Conservation (phyloP, 2,113 vertebrate genomes). For the Megaceryle maxima region DNA sequence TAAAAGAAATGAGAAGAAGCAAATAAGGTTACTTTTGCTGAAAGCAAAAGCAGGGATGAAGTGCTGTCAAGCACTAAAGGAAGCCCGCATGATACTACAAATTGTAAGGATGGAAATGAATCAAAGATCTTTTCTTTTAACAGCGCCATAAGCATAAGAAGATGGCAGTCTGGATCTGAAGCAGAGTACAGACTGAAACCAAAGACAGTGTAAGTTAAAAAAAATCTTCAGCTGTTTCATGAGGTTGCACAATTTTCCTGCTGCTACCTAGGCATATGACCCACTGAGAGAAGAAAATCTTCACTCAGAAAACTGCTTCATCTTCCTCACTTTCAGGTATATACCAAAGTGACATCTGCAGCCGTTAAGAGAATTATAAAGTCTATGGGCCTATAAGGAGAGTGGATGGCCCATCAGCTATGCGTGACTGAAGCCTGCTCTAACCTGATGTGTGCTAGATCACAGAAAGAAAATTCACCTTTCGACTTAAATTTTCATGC, state of each 20-base stretch:
- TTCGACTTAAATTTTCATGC: background rate
- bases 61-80: background rate
- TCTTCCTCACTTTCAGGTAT: background rate
- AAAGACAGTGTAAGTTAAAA: rapidly evolving
- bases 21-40: background rate
- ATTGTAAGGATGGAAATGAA: background rate
- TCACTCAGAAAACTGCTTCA: background rate
- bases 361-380: background rate
- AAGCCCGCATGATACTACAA: background rate
- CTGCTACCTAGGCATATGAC: background rate
- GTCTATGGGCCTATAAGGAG: background rate
- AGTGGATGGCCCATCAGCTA: background rate
- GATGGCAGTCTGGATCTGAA: background rate
- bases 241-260: background rate
- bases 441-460: background rate
- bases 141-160: background rate
- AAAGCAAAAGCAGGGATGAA: background rate
- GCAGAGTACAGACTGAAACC: background rate
- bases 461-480: background rate
- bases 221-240: background rate
- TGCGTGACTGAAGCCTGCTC: background rate
- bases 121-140: background rate
- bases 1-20: background rate
- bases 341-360: background rate
- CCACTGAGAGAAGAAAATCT: background rate